Evolutionary conservation across 1,140 invertebrate species (phyloP).

Genomic region (Bombus balteatus): DNA sequence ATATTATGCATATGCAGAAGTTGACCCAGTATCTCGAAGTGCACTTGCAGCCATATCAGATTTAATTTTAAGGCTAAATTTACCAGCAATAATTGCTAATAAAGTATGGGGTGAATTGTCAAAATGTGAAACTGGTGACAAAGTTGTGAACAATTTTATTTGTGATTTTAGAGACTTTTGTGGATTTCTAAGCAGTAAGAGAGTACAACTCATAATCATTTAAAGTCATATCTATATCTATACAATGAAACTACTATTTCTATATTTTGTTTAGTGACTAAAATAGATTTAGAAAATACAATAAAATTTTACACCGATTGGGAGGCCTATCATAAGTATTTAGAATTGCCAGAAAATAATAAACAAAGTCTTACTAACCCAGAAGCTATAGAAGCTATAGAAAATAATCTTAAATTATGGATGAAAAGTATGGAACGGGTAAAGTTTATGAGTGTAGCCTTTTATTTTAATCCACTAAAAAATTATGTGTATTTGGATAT

Average conservation of each 20-base stretch:
- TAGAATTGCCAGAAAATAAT: conserved; percentile 82
- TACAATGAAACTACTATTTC: neutral
- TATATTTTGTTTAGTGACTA: conserved; percentile 82
- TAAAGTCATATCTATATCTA: neutral
- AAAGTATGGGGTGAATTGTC: conserved; percentile 84
- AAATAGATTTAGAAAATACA: conserved; percentile 84
- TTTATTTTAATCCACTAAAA: neutral
- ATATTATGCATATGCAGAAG: conserved; percentile 76
- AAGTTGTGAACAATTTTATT: conserved; percentile 83
- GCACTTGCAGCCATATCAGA: conserved; percentile 79
- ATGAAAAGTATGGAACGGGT: conserved; percentile 86
- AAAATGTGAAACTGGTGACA: conserved; percentile 79
- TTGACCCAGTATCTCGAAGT: conserved; percentile 70
- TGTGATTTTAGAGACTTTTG: conserved; percentile 83
- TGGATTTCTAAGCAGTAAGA: conserved; percentile 82
- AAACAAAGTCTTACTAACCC: conserved; percentile 81
- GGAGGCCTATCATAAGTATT: conserved; percentile 82
- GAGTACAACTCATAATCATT: neutral
- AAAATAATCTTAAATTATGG: conserved; percentile 85
- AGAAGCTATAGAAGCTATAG: conserved; percentile 83
- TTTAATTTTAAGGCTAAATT: conserved; percentile 80
- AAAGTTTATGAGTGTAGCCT: conserved; percentile 37
- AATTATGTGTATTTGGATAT: neutral
- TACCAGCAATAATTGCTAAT: conserved; percentile 78
- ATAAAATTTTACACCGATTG: conserved; percentile 84